Conservation (phyloP, 2,888 invertebrate genomes). For the Conomelus anceps region DNA sequence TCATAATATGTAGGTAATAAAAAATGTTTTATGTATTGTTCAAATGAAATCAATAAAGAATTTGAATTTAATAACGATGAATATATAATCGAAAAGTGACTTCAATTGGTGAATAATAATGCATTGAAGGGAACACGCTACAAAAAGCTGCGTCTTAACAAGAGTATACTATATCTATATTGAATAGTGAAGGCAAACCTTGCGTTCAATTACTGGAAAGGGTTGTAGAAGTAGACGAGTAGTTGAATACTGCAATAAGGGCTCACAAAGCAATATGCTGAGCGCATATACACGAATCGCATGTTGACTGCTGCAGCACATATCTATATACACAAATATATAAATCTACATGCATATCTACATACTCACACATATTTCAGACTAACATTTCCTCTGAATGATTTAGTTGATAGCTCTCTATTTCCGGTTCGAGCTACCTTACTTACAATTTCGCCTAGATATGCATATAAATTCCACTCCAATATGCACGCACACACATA, state of each 20-base stretch:
- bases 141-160: not conserved
- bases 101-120: not conserved
- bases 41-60: not conserved
- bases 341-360: not conserved
- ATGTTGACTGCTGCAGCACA: no score
- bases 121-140: no score
- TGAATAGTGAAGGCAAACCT: no score
- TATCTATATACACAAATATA: no score
- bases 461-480: not conserved
- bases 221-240: not conserved
- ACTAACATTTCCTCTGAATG: not conserved
- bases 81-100: not conserved
- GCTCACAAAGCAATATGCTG: not conserved
- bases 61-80: not conserved
- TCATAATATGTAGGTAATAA: no score
- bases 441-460: not conserved
- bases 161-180: no score
- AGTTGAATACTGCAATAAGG: not conserved
- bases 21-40: no score
- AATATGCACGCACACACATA: not conserved
- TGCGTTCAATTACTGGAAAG: no score
- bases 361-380: not conserved
- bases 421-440: not conserved
- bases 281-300: not conserved
- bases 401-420: not conserved